Evolutionary conservation across 2,888 invertebrate species (phyloP), one percentile per base, ranked within the genome.

Genomic region (Mellilla xanthometata): DNA sequence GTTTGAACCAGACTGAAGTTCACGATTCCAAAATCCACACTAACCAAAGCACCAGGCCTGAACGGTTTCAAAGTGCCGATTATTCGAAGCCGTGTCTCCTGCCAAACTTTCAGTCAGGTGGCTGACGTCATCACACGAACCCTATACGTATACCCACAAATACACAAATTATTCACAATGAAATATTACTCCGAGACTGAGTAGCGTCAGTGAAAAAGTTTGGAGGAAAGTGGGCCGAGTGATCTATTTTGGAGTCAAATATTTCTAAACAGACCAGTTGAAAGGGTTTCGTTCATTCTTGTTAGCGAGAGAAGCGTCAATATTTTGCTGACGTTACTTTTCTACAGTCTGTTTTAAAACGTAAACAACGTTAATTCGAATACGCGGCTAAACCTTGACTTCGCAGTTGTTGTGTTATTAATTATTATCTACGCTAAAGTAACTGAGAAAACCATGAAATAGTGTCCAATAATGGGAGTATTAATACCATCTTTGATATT

Each of bases 41-140:
- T 87, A 81, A 81, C 74, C 72, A 80, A 81, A 65, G 26, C 29
- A 22, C 10, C 39, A 34, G 35, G 77, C 73, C 67, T 75, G 75
- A 76, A 76, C 81, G 74, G 69, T 77, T 81, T 76, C 68, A 71
- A 81, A 80, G 78, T 79, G 75, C 76, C 84, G 78, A 82, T 82
- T 83, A 84, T 81, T 81, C 72, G 73, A 79, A 76, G 73, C 69
- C 76, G 83, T 76, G 79, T 82, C 81, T 75, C 81, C 81, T 89
- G 89, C 88, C 89, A 89, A 89, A 86, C 75, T 76, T 86, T 86
- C 82, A 65, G 78, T 63, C 76, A 85, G 79, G 78, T 81, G 77
- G 67, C 76, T 83, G 72, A 87, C 88, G 88, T 88, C 88, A 86
- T 67, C 65, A 71, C 62, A 68, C 61, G 65, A 64, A 72, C 72